Evolutionary conservation across 2,888 invertebrate genomes (phyloP).

Genomic region (Epirrita christyi): DNA sequence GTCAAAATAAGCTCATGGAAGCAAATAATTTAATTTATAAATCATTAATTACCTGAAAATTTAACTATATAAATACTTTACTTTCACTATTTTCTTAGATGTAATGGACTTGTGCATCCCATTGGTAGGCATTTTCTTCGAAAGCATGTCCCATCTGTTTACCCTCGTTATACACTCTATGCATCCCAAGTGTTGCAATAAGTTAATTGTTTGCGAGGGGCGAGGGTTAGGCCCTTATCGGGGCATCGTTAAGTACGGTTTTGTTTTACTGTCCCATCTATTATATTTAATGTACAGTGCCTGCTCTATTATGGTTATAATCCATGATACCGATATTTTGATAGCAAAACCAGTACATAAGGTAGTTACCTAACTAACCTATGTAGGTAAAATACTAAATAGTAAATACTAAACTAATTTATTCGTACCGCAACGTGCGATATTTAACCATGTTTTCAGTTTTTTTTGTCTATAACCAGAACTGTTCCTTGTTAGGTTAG

Average conservation of each 20-base stretch:
- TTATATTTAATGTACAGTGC: slow-evolving; percentile 41
- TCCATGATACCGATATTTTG: slow-evolving; percentile 19
- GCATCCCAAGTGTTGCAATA: slow-evolving; percentile 68
- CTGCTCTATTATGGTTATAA: slow-evolving; percentile 29
- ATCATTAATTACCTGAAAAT: no score
- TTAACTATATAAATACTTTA: no score
- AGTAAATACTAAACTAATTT: no score
- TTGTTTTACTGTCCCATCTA: slow-evolving; percentile 68
- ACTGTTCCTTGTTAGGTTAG: no score
- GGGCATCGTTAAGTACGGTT: slow-evolving; percentile 65
- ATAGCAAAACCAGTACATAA: slow-evolving; percentile 5
- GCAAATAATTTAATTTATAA: no score
- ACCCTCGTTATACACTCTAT: slow-evolving; percentile 44
- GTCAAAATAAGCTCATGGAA: no score
- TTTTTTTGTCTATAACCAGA: no score
- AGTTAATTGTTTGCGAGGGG: slow-evolving; percentile 73
- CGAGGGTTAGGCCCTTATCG: slow-evolving; percentile 59
- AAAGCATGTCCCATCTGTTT: slow-evolving; percentile 26
- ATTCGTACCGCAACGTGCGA: no score
- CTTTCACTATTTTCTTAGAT: no score
- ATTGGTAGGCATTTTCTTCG: slow-evolving; percentile 2
- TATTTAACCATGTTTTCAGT: no score
- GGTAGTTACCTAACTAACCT: no score
- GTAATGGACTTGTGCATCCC: not conserved
- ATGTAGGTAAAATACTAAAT: no score